These are phyloP conservation scores for Channa maculata DNA, from an alignment of 2,113 vertebrate genomes.

Conservation along the genomic window DNA sequence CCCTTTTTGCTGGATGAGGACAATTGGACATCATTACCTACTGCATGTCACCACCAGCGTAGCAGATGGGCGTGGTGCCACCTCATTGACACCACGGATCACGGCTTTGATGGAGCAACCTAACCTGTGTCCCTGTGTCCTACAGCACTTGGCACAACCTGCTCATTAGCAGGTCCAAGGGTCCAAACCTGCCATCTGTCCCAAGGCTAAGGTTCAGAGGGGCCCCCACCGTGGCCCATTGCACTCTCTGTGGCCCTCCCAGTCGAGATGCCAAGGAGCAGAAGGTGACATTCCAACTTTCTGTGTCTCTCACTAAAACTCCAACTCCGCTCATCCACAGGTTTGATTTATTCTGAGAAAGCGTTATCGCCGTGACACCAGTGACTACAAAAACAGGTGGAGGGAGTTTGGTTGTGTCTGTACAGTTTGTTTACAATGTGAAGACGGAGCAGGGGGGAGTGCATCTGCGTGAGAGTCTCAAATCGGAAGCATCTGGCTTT, in stretches of 20 bases:
- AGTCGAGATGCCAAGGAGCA: conserved; percentile 51
- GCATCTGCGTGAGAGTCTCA: conserved; percentile 40
- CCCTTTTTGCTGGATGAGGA: no score
- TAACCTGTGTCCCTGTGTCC: conserved; percentile 61
- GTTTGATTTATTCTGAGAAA: conserved; percentile 47
- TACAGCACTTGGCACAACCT: conserved; percentile 69
- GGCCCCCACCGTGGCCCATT: conserved; percentile 48
- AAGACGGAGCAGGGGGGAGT: conserved; percentile 42
- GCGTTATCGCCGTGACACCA: conserved; percentile 6
- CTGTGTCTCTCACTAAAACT: conserved; percentile 16
- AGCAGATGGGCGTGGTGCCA: conserved; percentile 49
- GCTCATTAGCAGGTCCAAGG: conserved; percentile 72
- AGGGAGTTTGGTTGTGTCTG: conserved; percentile 53
- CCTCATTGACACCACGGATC: conserved; percentile 32
- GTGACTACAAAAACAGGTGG: conserved; percentile 44
- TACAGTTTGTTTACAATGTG: conserved; percentile 53
- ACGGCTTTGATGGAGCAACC: conserved; percentile 57
- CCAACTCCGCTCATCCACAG: conserved; percentile 39
- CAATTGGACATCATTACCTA: background rate
- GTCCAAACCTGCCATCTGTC: conserved; percentile 77
- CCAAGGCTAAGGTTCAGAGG: conserved; percentile 61
- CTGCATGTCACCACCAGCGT: conserved; percentile 13
- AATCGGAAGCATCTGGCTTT: conserved; percentile 61
- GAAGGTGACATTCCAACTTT: conserved; percentile 79
- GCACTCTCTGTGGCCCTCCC: conserved; percentile 45